These are phyloP conservation scores for Agapornis canus DNA, from an alignment of 2,797 vertebrate species.

Conservation along the genomic window DNA sequence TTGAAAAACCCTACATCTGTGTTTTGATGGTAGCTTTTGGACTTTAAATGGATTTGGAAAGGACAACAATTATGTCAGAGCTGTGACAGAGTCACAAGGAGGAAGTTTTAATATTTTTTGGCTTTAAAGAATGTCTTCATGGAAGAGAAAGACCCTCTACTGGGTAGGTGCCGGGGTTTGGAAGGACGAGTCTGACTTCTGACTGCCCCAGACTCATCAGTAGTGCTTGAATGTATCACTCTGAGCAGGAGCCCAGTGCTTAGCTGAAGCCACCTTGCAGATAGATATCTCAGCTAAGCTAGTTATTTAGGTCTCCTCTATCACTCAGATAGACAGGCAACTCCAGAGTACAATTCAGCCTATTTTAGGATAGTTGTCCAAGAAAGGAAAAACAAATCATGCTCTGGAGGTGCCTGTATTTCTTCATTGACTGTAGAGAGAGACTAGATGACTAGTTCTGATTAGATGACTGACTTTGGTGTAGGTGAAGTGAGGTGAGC, in stretches of 20 bases:
- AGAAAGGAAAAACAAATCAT: constrained; percentile 1
- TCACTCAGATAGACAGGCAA: not conserved
- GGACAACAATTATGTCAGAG: not conserved
- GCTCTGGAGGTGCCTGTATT: not conserved
- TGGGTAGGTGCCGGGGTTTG: not conserved
- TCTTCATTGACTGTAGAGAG: not conserved
- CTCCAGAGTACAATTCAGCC: not conserved
- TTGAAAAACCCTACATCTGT: not conserved
- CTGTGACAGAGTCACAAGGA: not conserved
- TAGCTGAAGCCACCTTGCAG: not conserved
- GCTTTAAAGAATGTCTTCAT: not conserved
- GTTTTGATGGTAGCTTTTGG: not conserved
- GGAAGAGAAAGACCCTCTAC: not conserved
- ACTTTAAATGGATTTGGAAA: not conserved
- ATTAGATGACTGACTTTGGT: constrained; percentile 1
- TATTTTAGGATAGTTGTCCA: constrained; percentile 18
- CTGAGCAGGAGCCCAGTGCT: not conserved
- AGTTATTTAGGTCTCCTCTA: not conserved
- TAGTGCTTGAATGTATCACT: not conserved
- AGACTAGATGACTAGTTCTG: constrained; percentile 26
- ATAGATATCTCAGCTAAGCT: not conserved
- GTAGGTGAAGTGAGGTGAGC: not conserved
- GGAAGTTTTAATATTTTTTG: not conserved
- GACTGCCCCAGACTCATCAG: not conserved
- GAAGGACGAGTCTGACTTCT: not conserved